Percentiles rank a stretch among this genome's conserved stretches.
Evolutionary conservation across 2,888 invertebrate species (phyloP).

Genomic region (Mythimna lalbum): DNA sequence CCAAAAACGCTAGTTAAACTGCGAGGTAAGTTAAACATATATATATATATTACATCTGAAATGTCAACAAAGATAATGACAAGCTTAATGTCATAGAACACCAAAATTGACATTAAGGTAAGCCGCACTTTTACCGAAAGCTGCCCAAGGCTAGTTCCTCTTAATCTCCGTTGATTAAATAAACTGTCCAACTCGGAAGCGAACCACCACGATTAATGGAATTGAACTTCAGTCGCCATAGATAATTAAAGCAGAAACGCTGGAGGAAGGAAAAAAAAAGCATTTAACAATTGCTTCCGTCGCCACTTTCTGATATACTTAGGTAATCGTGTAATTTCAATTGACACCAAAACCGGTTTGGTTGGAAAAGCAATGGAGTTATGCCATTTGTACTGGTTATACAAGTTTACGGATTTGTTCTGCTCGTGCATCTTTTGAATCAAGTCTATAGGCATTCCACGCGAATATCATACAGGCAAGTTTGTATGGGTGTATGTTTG

Average conservation of each 20-base stretch:
- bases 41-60: too few relatives aligned
- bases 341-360: constrained; percentile 13
- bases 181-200: constrained; percentile 48
- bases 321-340: constrained; percentile 31
- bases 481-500: too few relatives aligned
- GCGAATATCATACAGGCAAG: too few relatives aligned
- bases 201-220: constrained; percentile 48
- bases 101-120: not conserved
- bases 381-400: constrained; percentile 8
- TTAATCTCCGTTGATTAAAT: constrained; percentile 42
- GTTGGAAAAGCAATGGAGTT: constrained; percentile 1
- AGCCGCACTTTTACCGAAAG: not conserved
- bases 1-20: too few relatives aligned
- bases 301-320: constrained; percentile 6
- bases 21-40: too few relatives aligned
- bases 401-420: constrained; percentile 15
- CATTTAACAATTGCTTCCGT: constrained; percentile 38
- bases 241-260: constrained; percentile 50
- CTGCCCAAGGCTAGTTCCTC: constrained; percentile 8
- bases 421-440: not conserved
- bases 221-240: constrained; percentile 42
- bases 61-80: too few relatives aligned
- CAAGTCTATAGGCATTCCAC: not conserved
- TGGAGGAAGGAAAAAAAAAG: constrained; percentile 38
- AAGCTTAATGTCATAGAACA: not conserved